Conservation (phyloP, 2,113 vertebrate species). For the Danio rerio region GRCz12tu NC_133186.1:42135501-42136000, state of each 20-base stretch:
- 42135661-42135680: slow-evolving; percentile 56
- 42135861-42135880: slow-evolving; percentile 45
- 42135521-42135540: slow-evolving; percentile 49
- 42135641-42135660: slow-evolving; percentile 52
- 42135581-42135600: slow-evolving; percentile 57
- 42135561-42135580: slow-evolving; percentile 43
- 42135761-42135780: slow-evolving; percentile 55
- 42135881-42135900: slow-evolving; percentile 51
- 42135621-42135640: slow-evolving; percentile 41
- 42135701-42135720: slow-evolving; percentile 54
- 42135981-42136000: slow-evolving; percentile 54
- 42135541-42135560: slow-evolving; percentile 43
- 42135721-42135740: slow-evolving; percentile 58
- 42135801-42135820: slow-evolving; percentile 60
- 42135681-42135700: slow-evolving; percentile 48
- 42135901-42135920: slow-evolving; percentile 43
- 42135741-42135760: slow-evolving; percentile 44
- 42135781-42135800: slow-evolving; percentile 62
- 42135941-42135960: slow-evolving; percentile 51
- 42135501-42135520: slow-evolving; percentile 46
- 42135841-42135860: slow-evolving; percentile 24
- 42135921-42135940: slow-evolving; percentile 36
- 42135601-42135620: slow-evolving; percentile 55
- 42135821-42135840: slow-evolving; percentile 48
- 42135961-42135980: slow-evolving; percentile 49